Base-by-base conservation (phyloP, 2,888 invertebrate genomes). In the Euphydryas editha region DNA sequence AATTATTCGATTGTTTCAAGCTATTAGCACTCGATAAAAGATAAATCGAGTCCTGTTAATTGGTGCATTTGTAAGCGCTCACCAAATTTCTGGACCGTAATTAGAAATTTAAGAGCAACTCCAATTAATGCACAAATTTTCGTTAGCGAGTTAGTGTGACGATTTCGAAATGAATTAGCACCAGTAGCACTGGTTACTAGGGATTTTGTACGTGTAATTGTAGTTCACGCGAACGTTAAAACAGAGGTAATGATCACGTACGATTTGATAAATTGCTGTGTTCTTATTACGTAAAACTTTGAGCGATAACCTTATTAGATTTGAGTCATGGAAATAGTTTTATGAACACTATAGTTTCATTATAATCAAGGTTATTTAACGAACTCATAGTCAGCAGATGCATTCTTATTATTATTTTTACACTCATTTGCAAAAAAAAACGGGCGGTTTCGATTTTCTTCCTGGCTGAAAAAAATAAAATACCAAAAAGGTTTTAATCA, bases 231-330 rank as follows among this genome's bases (percentile, higher is more conserved):
- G 49, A 30, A 65, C 36, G 42, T 44, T 57, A 64, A n/a, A n/a
- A 20, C 74, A 72, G 72, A 74, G 69, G 77, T 81, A 83, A 83
- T 83, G 82, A 80, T 79, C 78, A 67, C 75, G 80, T 78, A 81
- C 77, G 72, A 80, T 76, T 78, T 76, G 77, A 81, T 36, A 30
- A 54, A 54, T 54, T 54, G 36, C 54, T 3, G 10, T 24, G 54
- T 54, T 30, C 36, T 17, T 54, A 54, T 54, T 21, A 17, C 36
- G 17, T 30, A 24, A 36, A 30, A 36, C n/a, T 54, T 54, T 36
- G 30, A 24, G 17, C 30, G 36, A 36, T 54, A 36, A 54, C 54
- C 8, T 54, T 36, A 30, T 54, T 21, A 54, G 17, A 54, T 54
- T 54, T 54, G 30, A 24, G 36, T 17, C 30, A 5, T 18, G 54